A percentile compares a stretch with the other conserved stretches of the same genome.
Evolutionary conservation across 2,888 invertebrate species (phyloP).

Genomic region (Tiliacea citrago): DNA sequence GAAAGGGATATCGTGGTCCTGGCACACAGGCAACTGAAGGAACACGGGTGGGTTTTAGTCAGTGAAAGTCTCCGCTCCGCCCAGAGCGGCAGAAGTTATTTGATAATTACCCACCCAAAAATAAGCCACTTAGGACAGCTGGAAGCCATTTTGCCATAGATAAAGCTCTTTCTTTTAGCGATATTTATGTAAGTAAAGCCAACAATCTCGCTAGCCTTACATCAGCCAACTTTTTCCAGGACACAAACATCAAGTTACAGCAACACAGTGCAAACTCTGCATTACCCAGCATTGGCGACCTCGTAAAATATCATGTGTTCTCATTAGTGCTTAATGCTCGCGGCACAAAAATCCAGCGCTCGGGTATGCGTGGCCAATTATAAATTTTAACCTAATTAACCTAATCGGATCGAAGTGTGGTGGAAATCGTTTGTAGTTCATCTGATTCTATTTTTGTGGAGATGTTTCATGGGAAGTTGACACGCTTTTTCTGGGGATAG

Average conservation of each 20-base stretch:
- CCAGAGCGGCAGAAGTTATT: too few species aligned
- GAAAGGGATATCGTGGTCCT: too few species aligned
- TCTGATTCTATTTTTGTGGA: constrained; percentile 31
- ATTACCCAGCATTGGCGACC: constrained; percentile 67
- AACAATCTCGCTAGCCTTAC: neutral
- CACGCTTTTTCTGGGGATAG: neutral
- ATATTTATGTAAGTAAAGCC: neutral
- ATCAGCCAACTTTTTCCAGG: neutral
- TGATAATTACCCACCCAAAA: too few species aligned
- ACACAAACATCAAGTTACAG: neutral
- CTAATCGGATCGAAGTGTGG: constrained; percentile 67
- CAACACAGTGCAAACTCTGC: constrained; percentile 22
- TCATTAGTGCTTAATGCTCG: constrained; percentile 79
- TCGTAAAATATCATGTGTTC: constrained; percentile 75
- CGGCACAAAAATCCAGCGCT: constrained; percentile 71
- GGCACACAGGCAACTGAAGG: too few species aligned
- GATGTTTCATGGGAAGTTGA: constrained; percentile 18
- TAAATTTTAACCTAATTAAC: constrained; percentile 77
- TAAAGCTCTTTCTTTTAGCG: too few species aligned
- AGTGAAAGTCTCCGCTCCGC: too few species aligned
- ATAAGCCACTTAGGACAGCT: neutral
- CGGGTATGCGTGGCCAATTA: constrained; percentile 75
- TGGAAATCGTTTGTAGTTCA: constrained; percentile 53
- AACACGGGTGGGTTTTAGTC: too few species aligned
- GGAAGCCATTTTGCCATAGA: neutral